Evolutionary conservation across 2,888 invertebrate species (phyloP).

Genomic region (Meandrusa payeni): DNA sequence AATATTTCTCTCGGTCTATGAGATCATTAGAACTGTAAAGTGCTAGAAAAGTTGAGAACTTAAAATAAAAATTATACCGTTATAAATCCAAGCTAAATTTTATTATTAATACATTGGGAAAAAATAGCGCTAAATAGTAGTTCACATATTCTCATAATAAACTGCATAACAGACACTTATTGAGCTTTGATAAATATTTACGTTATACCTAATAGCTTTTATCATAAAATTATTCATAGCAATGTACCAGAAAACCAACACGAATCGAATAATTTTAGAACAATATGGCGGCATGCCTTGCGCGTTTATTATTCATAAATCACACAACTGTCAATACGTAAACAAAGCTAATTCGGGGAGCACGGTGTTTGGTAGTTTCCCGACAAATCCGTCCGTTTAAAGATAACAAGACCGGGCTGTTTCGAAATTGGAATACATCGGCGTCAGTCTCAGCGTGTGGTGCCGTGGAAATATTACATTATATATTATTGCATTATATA

Average conservation of each 20-base stretch:
- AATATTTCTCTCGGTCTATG: no score
- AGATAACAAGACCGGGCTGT: constrained; percentile 19
- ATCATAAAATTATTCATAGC: constrained; percentile 22
- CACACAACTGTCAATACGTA: constrained; percentile 61
- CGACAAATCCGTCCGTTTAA: constrained; percentile 21
- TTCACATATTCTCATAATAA: no score
- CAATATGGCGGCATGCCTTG: constrained; percentile 46
- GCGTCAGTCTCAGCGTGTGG: neutral
- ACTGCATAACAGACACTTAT: no score
- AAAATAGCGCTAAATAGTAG: no score
- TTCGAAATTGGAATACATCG: constrained; percentile 9
- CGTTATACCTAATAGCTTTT: constrained; percentile 20
- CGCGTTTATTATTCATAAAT: constrained; percentile 66
- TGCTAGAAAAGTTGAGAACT: no score
- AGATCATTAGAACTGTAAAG: no score
- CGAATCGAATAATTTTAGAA: constrained; percentile 41
- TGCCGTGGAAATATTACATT: neutral
- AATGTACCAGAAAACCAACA: constrained; percentile 19
- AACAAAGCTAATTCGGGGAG: constrained; percentile 42
- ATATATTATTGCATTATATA: no score
- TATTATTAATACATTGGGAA: no score
- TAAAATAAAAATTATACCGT: no score
- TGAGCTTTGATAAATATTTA: constrained; percentile 28
- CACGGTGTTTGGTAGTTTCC: constrained; percentile 17
- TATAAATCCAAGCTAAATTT: no score